A percentile compares a stretch with the other conserved stretches of the same genome.
These are phyloP conservation scores for Oscarella lobularis DNA, from an alignment of 37 sponge, comb jelly and placozoan genomes.

Conservation along the genomic window DNA sequence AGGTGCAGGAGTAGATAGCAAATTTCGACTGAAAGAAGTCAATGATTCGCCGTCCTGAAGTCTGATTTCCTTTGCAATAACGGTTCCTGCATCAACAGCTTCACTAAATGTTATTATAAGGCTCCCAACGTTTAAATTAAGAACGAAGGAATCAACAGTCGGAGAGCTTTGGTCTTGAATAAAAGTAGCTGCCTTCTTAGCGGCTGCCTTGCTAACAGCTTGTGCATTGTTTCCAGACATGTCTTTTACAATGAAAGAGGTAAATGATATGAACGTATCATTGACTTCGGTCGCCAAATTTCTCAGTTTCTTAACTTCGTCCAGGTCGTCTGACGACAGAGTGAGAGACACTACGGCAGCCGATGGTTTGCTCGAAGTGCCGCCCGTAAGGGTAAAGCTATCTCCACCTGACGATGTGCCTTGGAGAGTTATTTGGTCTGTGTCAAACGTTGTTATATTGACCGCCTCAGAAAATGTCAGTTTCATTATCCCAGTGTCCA, in stretches of 20 bases:
- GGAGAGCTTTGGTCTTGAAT: background rate
- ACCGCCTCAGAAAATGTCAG: conserved; percentile 69
- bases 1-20: background rate
- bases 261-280: background rate
- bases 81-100: background rate
- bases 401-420: background rate
- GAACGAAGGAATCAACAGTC: background rate
- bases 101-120: background rate
- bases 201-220: background rate
- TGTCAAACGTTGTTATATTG: background rate
- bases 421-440: background rate
- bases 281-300: conserved; percentile 24
- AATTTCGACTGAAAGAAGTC: background rate
- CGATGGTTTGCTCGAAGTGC: background rate
- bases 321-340: conserved; percentile 38
- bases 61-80: background rate
- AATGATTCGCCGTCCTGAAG: background rate
- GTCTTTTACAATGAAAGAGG: background rate
- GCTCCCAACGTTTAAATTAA: background rate
- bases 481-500: conserved; percentile 67
- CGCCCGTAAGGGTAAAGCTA: conserved; percentile 8
- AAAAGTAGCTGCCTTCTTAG: background rate
- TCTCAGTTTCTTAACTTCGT: conserved; percentile 45
- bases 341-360: conserved; percentile 3
- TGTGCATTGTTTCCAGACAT: background rate